phyloP scores from a whole-genome alignment of 2,888 invertebrate species.

The Herminia tarsipennalis region DNA sequence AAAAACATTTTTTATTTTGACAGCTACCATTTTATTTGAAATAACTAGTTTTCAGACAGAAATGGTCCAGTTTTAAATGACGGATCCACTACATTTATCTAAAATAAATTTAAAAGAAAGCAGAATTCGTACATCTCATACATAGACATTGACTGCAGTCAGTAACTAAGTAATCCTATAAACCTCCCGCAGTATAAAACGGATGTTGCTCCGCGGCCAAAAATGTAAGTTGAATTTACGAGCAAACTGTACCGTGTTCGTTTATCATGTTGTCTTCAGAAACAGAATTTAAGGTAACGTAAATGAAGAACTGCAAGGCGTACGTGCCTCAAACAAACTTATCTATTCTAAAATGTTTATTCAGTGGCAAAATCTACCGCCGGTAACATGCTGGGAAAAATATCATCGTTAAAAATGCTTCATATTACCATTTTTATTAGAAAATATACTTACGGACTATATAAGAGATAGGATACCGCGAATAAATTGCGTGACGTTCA shows the following conservation, averaged over 20 bases:
- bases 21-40: too few species aligned
- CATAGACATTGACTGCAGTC: constrained; percentile 11
- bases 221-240: constrained; percentile 37
- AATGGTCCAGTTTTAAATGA: too few species aligned
- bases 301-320: constrained; percentile 27
- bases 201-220: constrained; percentile 30
- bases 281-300: constrained; percentile 29
- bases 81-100: too few species aligned
- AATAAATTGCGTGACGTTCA: constrained; percentile 71
- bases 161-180: constrained; percentile 21
- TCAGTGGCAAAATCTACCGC: constrained; percentile 22
- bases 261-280: constrained; percentile 39
- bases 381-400: constrained; percentile 44
- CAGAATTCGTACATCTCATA: background rate
- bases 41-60: too few species aligned
- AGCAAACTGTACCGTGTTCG: constrained; percentile 34
- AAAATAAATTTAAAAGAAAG: too few species aligned
- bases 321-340: constrained; percentile 27
- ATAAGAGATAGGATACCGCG: constrained; percentile 51
- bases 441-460: constrained; percentile 66
- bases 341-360: constrained; percentile 49
- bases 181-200: constrained; percentile 24
- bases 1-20: too few species aligned
- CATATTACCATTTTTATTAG: constrained; percentile 80
- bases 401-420: constrained; percentile 65